Conservation (phyloP, 2,888 invertebrate species). For the Tenthredo scrophulariae region DNA sequence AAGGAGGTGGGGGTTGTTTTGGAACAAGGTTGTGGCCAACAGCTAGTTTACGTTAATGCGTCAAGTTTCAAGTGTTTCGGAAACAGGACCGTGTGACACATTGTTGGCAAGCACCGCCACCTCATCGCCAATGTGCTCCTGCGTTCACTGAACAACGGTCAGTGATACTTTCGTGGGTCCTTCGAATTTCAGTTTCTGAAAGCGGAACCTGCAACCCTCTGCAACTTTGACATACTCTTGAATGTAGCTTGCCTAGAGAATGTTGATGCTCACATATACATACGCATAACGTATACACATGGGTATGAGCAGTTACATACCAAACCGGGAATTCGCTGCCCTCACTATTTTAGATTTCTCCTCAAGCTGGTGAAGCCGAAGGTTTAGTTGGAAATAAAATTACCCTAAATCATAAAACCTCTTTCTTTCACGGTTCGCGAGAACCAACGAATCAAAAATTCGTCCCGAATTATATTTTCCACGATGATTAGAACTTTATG, state of each 20-base stretch:
- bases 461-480: background rate
- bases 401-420: background rate
- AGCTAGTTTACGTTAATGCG: conserved; percentile 53
- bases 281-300: background rate
- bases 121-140: conserved; percentile 35
- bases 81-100: conserved; percentile 50
- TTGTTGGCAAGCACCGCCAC: conserved; percentile 38
- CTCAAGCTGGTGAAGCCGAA: background rate
- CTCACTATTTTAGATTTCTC: background rate
- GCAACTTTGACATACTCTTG: background rate
- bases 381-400: background rate
- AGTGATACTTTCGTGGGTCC: conserved; percentile 24
- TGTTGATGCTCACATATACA: background rate
- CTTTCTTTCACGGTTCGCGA: background rate
- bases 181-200: background rate
- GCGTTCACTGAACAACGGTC: conserved; percentile 35
- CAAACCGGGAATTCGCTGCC: background rate
- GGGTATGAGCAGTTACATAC: background rate
- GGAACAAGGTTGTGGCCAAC: conserved; percentile 24
- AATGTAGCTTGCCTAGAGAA: background rate
- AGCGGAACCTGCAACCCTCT: background rate
- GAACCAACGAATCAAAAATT: background rate
- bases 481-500: background rate
- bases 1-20: conserved; percentile 14
- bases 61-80: conserved; percentile 46